Conservation (phyloP, 37 sponge, comb jelly and placozoan species). For the Chondrosia reniformis region DNA sequence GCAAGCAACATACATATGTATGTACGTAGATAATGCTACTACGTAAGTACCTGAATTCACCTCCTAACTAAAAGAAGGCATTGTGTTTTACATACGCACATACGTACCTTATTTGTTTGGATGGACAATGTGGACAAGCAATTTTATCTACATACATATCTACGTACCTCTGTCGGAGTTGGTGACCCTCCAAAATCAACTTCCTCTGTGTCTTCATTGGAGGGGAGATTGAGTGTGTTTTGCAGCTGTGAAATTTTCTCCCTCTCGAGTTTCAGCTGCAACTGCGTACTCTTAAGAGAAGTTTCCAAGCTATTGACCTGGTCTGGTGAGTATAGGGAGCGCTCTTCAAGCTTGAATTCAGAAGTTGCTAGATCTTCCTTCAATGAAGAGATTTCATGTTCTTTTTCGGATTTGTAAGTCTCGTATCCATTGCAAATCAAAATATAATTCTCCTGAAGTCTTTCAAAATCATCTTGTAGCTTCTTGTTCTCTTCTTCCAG, state of each 20-base stretch:
- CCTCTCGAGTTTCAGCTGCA: neutral
- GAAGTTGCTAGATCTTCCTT: neutral
- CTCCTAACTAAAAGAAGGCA: too few species aligned
- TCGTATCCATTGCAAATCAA: neutral
- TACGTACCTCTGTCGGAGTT: too few species aligned
- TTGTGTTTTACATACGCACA: too few species aligned
- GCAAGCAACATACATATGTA: constrained; percentile 3
- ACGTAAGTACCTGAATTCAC: too few species aligned
- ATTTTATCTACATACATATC: too few species aligned
- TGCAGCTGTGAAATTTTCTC: neutral
- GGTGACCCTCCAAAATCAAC: too few species aligned
- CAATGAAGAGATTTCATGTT: neutral
- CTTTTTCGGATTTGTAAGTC: neutral
- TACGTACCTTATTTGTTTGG: too few species aligned
- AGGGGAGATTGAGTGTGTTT: neutral
- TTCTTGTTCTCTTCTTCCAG: constrained; percentile 8
- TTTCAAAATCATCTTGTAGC: neutral
- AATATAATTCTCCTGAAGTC: neutral
- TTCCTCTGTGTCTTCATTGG: neutral
- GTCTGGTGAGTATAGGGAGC: neutral
- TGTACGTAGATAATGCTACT: constrained; percentile 20
- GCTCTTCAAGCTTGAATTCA: constrained; percentile 10
- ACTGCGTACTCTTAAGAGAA: neutral
- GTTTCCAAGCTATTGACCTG: neutral
- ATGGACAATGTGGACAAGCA: too few species aligned